Percentiles rank a stretch among this genome's conserved stretches.
These are phyloP conservation scores for Pteropus rufus DNA, from an alignment of 2,797 vertebrate species.

Conservation along the genomic window DNA sequence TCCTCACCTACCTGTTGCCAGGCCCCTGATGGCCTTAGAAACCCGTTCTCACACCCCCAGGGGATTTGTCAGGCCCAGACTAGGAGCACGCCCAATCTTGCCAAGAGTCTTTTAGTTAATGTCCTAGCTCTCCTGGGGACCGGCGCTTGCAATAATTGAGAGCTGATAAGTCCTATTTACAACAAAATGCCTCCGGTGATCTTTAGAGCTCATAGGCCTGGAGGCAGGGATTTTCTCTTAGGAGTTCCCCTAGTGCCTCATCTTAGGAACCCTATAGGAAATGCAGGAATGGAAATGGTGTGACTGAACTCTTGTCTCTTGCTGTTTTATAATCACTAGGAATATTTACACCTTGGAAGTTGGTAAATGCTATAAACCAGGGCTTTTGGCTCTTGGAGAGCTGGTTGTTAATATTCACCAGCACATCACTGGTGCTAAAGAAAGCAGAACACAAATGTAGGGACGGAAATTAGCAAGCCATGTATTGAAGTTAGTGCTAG, in stretches of 20 bases:
- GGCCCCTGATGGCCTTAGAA: constrained; percentile 19
- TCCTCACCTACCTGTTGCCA: neutral
- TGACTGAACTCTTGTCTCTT: constrained; percentile 11
- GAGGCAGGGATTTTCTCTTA: neutral
- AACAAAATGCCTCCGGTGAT: neutral
- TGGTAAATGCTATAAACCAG: neutral
- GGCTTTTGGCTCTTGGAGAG: neutral
- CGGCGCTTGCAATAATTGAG: neutral
- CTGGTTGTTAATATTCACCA: neutral
- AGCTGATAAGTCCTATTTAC: constrained; percentile 30
- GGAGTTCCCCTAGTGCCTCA: neutral
- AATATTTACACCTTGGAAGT: neutral
- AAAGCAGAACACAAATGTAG: neutral
- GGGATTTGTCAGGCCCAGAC: constrained; percentile 37
- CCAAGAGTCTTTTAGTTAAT: constrained; percentile 21
- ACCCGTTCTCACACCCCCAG: constrained; percentile 13
- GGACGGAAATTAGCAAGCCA: neutral
- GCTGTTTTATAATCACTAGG: neutral
- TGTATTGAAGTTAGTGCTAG: neutral
- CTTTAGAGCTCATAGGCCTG: neutral
- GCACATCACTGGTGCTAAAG: neutral
- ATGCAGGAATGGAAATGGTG: neutral
- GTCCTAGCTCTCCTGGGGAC: constrained; percentile 22
- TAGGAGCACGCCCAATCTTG: neutral
- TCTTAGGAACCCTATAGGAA: neutral